A percentile compares a stretch with the other conserved stretches of the same genome.
Evolutionary conservation across 2,113 vertebrate species (phyloP).

Genomic region (Podarcis cretensis): DNA sequence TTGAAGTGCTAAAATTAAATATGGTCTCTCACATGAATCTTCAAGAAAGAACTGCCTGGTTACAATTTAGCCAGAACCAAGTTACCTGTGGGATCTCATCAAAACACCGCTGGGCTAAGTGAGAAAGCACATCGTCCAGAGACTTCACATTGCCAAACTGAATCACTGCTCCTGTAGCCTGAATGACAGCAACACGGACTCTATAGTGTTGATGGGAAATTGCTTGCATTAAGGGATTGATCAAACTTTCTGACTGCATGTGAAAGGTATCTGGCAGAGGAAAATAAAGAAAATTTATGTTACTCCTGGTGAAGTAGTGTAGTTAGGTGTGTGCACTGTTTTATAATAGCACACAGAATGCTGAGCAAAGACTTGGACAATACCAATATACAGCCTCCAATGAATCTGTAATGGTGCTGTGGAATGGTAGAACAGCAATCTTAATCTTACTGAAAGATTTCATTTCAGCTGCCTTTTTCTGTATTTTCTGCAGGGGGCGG

Average conservation of each 20-base stretch:
- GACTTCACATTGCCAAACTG: conserved; percentile 86
- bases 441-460: too few species aligned
- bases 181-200: conserved; percentile 87
- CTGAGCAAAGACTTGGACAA: not conserved
- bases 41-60: too few species aligned
- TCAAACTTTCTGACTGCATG: conserved; percentile 91
- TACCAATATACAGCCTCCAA: too few species aligned
- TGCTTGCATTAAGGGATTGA: conserved; percentile 91
- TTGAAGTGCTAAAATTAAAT: not conserved
- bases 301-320: rapidly evolving
- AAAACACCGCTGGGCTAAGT: conserved; percentile 93
- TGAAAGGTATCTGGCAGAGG: conserved; percentile 86
- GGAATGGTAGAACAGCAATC: not conserved
- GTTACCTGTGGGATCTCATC: conserved; percentile 91
- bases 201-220: conserved; percentile 92
- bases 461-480: not conserved
- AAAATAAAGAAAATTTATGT: conserved; percentile 19
- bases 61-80: not conserved
- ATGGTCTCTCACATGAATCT: not conserved
- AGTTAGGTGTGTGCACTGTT: not conserved
- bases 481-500: not conserved
- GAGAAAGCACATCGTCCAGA: conserved; percentile 90
- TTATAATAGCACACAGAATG: not conserved
- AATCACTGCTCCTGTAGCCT: conserved; percentile 88
- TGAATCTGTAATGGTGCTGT: not conserved